Evolutionary conservation across 2,113 vertebrate genomes (phyloP), one percentile per base, ranked within the genome.

Genomic region (Saccopteryx leptura): DNA sequence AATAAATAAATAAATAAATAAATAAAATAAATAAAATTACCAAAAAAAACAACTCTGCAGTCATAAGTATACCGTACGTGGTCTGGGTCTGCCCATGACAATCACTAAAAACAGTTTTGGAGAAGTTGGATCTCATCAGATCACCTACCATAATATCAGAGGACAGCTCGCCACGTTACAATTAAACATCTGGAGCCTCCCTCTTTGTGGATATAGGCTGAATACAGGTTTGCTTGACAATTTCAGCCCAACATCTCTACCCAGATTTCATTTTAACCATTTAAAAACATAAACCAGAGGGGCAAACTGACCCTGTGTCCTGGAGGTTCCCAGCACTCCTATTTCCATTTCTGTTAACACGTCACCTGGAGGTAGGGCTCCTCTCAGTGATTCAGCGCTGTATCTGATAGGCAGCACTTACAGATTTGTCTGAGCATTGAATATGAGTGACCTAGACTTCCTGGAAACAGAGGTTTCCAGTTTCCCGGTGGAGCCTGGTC

Each of bases 381-480:
- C 23, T 28, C 46, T 48, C 52, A 7, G 72, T 2, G 33, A 72
- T 21, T 58, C 79, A 8, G 74, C 65, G 9, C 21, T 7, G 80
- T 65, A 39, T 54, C 3, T 2, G 74, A 84, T 4, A 17, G 2
- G 8, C 14, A 2, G 9, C 31, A 33, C 66, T 46, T 17, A 91
- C 84, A 39, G 5, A 28, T 15, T 2, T 0, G 54, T 28, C 75
- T 63, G 69, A 71, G 74, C 17, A 7, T 2, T 28, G 68, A 23
- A n/a, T 10, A 5, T 2, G 28, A 66, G 65, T 4, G 84, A 68
- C 71, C 50, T 4, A 69, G 78, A 54, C 94, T 96, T 94, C 89
- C 95, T 88, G 95, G 88, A 95, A 92, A 80, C 90, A 52, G 23
- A 84, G 66, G 92, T 74, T 52, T 97, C 92, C 33, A 9, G 26